Percentiles rank a stretch among this genome's conserved stretches.
These are phyloP conservation scores for Boleophthalmus pectinirostris DNA, from an alignment of 2,113 vertebrate genomes.

Conservation along the genomic window DNA sequence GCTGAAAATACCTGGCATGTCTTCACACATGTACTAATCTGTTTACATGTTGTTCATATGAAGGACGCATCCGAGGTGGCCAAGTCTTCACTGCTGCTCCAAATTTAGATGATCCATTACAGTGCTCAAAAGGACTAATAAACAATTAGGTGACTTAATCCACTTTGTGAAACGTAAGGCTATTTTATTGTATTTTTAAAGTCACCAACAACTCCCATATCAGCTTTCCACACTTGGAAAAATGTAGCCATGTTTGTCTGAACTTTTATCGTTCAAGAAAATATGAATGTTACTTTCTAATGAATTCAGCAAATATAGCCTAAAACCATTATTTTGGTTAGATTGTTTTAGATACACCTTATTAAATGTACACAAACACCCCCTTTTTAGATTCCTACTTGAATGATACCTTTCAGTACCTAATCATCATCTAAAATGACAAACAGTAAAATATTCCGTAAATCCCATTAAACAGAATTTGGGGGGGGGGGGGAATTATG, in stretches of 20 bases:
- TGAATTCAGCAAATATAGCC: background rate
- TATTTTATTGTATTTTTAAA: background rate
- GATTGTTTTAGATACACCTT: too few species aligned
- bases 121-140: background rate
- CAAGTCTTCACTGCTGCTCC: background rate
- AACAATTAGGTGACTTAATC: background rate
- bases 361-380: too few species aligned
- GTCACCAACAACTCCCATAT: background rate
- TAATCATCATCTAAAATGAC: too few species aligned
- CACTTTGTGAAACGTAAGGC: background rate
- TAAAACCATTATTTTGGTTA: background rate
- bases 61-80: background rate
- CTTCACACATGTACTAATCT: background rate
- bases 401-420: too few species aligned
- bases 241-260: background rate
- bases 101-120: background rate
- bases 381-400: too few species aligned
- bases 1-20: slow-evolving; percentile 45
- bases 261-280: background rate
- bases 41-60: background rate
- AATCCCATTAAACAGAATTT: too few species aligned
- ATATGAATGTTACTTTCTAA: background rate
- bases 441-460: too few species aligned
- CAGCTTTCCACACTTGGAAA: background rate
- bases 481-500: too few species aligned